A percentile compares a stretch with the other conserved stretches of the same genome.
phyloP scores from a whole-genome alignment of 2,113 vertebrate species.

The Diphyllodes magnificus region DNA sequence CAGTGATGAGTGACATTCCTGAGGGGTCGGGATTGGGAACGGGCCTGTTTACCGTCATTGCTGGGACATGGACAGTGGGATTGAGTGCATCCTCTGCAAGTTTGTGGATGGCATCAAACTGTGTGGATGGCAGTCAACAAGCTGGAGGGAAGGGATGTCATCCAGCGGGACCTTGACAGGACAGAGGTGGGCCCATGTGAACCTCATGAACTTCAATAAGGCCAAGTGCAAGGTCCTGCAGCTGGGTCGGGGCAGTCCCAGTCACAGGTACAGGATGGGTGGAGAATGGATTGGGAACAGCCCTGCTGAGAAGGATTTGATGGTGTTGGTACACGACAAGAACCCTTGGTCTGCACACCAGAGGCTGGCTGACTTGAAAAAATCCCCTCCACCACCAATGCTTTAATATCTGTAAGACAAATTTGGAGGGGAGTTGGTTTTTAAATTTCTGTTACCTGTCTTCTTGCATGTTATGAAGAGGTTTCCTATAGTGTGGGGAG shows the following conservation, averaged over 20 bases:
- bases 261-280: not conserved
- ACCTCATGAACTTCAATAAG: not conserved
- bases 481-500: not conserved
- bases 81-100: not conserved
- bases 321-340: not conserved
- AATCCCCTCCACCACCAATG: accelerated
- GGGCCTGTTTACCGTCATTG: not conserved
- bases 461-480: not conserved
- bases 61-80: not conserved
- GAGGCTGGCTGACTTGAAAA: not conserved
- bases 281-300: not conserved
- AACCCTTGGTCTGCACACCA: not conserved
- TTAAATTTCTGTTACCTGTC: not conserved
- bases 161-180: not conserved
- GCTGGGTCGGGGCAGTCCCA: not conserved
- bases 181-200: not conserved
- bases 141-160: not conserved
- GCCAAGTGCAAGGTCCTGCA: not conserved
- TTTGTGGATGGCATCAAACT: not conserved
- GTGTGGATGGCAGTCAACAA: not conserved
- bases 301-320: not conserved
- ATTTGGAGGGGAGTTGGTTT: not conserved
- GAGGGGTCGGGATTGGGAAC: accelerated
- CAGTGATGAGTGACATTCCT: not conserved
- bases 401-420: not conserved